Conservation (phyloP, 2,888 invertebrate genomes). For the Cepaea hortensis region DNA sequence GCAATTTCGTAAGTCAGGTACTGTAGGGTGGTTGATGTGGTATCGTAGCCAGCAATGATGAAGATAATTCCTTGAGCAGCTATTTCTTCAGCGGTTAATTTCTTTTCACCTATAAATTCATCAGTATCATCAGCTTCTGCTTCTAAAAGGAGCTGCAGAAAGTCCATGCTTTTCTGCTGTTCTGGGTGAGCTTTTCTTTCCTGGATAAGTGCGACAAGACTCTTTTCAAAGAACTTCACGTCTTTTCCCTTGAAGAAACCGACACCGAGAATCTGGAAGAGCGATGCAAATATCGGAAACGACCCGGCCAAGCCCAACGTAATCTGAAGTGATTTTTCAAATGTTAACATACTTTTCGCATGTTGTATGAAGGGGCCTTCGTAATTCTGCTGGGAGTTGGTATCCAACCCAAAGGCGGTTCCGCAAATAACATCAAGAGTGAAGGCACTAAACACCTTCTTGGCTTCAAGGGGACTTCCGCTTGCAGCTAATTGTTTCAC, state of each 20-base stretch:
- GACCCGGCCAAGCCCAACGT: not conserved
- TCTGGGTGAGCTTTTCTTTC: constrained; percentile 30
- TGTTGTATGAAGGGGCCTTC: constrained; percentile 28
- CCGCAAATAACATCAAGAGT: constrained; percentile 39
- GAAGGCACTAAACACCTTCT: constrained; percentile 28
- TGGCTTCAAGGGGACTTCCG: not conserved
- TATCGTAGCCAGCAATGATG: constrained; percentile 50
- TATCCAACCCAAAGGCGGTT: constrained; percentile 38
- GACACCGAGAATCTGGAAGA: constrained; percentile 2
- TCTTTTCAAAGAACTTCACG: constrained; percentile 23
- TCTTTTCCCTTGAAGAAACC: constrained; percentile 16
- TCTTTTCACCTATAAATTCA: constrained; percentile 13
- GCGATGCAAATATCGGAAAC: constrained; percentile 8
- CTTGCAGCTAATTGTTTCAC: not conserved
- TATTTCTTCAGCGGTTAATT: constrained; percentile 47
- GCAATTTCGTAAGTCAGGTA: constrained; percentile 47
- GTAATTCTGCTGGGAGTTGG: constrained; percentile 15
- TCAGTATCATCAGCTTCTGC: constrained; percentile 41
- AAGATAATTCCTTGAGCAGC: constrained; percentile 46
- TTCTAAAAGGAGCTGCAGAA: constrained; percentile 49
- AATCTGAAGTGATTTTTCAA: not conserved
- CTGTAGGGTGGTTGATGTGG: constrained; percentile 47
- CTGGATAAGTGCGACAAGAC: not conserved
- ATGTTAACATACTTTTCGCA: not conserved
- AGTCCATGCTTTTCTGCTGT: constrained; percentile 31